Evolutionary conservation across 1,140 invertebrate species (phyloP).

Genomic region (Bombus picipes): DNA sequence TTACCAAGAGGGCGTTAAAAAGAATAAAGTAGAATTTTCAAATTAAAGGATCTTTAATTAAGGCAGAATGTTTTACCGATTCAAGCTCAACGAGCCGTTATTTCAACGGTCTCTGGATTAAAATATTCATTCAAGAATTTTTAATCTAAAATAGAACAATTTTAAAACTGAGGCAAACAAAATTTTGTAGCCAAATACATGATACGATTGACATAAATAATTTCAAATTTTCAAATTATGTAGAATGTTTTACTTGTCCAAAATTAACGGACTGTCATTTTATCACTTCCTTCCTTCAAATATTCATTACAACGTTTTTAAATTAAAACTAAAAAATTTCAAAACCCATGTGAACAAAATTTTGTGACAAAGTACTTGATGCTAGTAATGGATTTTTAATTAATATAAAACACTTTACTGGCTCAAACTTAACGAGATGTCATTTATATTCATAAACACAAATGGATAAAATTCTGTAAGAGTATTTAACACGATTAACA

Average conservation of each 20-base stretch:
- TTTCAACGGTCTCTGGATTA: not conserved
- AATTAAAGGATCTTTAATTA: slow-evolving; percentile 10
- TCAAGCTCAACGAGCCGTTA: not conserved
- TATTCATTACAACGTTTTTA: not conserved
- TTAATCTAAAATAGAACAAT: not conserved
- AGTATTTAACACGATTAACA: no score
- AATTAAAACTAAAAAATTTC: not conserved
- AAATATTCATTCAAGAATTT: not conserved
- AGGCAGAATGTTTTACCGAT: not conserved
- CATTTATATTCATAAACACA: no score
- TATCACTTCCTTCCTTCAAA: not conserved
- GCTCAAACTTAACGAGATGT: not conserved
- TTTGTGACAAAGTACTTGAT: not conserved
- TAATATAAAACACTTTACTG: not conserved
- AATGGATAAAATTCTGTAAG: no score
- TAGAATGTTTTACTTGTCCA: accelerated
- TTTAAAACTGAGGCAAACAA: not conserved
- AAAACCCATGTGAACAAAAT: not conserved
- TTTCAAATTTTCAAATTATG: not conserved
- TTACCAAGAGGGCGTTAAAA: not conserved
- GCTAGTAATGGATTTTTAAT: not conserved
- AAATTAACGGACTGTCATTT: no score
- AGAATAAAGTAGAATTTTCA: not conserved
- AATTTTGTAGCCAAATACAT: not conserved
- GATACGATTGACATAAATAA: no score